Conservation (phyloP, 2,113 vertebrate species). For the Pogona vitticeps region DNA sequence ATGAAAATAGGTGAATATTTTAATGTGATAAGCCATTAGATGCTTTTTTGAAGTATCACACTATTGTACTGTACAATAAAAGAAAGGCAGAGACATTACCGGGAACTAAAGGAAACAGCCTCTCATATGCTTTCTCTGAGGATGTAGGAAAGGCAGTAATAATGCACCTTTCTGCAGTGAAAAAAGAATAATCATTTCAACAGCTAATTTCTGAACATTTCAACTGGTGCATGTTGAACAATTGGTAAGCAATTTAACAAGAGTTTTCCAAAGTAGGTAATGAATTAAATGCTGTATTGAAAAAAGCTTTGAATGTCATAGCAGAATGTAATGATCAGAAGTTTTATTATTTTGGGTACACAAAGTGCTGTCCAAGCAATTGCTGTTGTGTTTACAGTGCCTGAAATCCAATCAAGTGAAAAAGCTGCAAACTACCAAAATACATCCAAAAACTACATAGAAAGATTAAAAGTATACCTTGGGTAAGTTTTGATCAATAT, state of each 20-base stretch:
- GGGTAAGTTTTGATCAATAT: neutral
- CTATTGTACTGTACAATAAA: slow-evolving; percentile 53
- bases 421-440: slow-evolving; percentile 16
- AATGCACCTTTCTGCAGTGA: slow-evolving; percentile 32
- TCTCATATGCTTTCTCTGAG: slow-evolving; percentile 38
- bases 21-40: slow-evolving; percentile 43
- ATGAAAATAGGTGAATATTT: slow-evolving; percentile 46
- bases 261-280: slow-evolving; percentile 16
- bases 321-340: slow-evolving; percentile 7
- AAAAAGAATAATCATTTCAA: slow-evolving; percentile 16
- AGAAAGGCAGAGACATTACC: slow-evolving; percentile 27
- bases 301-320: neutral
- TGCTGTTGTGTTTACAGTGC: neutral
- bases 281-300: neutral
- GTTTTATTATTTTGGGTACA: neutral
- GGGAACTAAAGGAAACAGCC: slow-evolving; percentile 38
- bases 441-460: neutral
- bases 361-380: neutral
- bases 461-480: neutral
- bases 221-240: slow-evolving; percentile 31
- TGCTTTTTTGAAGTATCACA: slow-evolving; percentile 41
- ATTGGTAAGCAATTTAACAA: slow-evolving; percentile 3
- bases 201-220: slow-evolving; percentile 27
- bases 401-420: slow-evolving; percentile 13
- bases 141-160: slow-evolving; percentile 49